phyloP scores from a whole-genome alignment of 1,140 invertebrate genomes.

The Trigoniulus corallinus region DNA sequence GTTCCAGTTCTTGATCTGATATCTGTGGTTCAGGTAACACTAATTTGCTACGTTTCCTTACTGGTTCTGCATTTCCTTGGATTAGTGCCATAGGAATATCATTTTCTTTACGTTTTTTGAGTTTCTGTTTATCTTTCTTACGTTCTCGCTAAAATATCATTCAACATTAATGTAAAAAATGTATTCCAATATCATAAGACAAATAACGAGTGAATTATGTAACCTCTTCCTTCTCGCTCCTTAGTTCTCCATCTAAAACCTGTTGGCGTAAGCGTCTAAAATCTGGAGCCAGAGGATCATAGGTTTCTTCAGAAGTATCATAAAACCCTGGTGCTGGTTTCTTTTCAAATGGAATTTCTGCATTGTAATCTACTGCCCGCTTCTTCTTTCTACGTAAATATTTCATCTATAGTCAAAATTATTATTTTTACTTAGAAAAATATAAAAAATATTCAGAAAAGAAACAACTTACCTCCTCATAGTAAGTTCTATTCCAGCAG shows the following conservation, averaged over 20 bases:
- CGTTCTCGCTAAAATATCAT: constrained; percentile 40
- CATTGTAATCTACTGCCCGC: constrained; percentile 90
- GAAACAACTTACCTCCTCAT: constrained; percentile 25
- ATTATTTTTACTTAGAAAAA: background rate
- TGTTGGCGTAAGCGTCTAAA: constrained; percentile 79
- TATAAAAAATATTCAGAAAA: background rate
- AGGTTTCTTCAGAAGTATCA: constrained; percentile 73
- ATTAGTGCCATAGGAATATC: constrained; percentile 85
- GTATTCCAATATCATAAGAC: background rate
- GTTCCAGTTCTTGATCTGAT: constrained; percentile 55
- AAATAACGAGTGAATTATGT: constrained; percentile 4
- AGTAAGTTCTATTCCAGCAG: constrained; percentile 81
- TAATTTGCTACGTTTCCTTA: constrained; percentile 85
- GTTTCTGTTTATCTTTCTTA: constrained; percentile 76
- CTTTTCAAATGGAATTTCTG: constrained; percentile 96
- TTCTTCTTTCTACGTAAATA: constrained; percentile 43
- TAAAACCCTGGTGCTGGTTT: constrained; percentile 79
- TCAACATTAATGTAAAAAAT: constrained; percentile 1
- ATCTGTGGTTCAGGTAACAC: constrained; percentile 94
- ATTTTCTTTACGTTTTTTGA: constrained; percentile 90
- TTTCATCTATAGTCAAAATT: background rate
- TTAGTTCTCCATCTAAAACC: constrained; percentile 78
- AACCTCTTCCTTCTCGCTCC: constrained; percentile 74
- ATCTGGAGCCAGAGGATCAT: constrained; percentile 74
- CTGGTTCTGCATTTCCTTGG: constrained; percentile 63